phyloP scores from a whole-genome alignment of 2,888 invertebrate genomes.

The Cantharis flavilabris region DNA sequence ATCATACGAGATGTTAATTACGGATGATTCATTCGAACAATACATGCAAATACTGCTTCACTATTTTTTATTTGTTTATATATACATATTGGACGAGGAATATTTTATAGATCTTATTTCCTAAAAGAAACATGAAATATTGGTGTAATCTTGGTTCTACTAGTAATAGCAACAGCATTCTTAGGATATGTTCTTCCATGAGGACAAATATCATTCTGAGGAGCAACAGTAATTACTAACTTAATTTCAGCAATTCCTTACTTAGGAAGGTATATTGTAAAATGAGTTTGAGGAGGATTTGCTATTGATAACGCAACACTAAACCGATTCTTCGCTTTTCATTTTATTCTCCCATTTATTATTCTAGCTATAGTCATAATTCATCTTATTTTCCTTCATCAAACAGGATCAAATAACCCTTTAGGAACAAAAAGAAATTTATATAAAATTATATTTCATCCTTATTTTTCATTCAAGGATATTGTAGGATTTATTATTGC shows the following conservation, averaged over 20 bases:
- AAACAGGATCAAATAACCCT: slow-evolving; percentile 71
- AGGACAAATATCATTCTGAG: slow-evolving; percentile 83
- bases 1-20: slow-evolving; percentile 73
- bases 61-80: slow-evolving; percentile 75
- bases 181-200: slow-evolving; percentile 79
- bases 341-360: slow-evolving; percentile 75
- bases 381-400: slow-evolving; percentile 68
- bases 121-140: slow-evolving; percentile 65
- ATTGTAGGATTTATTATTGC: slow-evolving; percentile 64
- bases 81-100: slow-evolving; percentile 69
- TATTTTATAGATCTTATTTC: slow-evolving; percentile 58
- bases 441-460: slow-evolving; percentile 72
- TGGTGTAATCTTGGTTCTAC: slow-evolving; percentile 68
- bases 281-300: slow-evolving; percentile 79
- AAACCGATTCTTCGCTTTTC: slow-evolving; percentile 77
- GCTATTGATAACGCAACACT: slow-evolving; percentile 74
- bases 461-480: slow-evolving; percentile 69
- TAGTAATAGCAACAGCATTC: slow-evolving; percentile 74
- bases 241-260: slow-evolving; percentile 73
- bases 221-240: slow-evolving; percentile 78
- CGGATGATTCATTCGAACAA: slow-evolving; percentile 68
- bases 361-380: slow-evolving; percentile 64
- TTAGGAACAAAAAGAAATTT: slow-evolving; percentile 67
- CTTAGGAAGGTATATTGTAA: slow-evolving; percentile 65
- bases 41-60: slow-evolving; percentile 75